These are phyloP conservation scores for Bactericera cockerelli DNA, from an alignment of 1,140 invertebrate genomes.

Conservation along the genomic window DNA sequence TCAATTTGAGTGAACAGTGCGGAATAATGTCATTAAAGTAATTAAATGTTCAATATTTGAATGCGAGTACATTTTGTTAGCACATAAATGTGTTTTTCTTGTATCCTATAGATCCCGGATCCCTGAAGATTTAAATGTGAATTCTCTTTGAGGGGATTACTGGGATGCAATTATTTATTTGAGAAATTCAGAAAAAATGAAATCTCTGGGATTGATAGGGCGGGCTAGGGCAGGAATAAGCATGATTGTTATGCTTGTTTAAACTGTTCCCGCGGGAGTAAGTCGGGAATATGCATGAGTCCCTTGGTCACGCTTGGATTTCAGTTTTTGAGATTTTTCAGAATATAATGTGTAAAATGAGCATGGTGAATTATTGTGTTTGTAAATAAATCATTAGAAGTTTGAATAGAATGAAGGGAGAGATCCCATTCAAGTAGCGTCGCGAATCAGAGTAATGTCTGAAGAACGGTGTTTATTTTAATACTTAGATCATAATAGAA, in stretches of 20 bases:
- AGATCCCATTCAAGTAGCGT: too few relatives aligned
- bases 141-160: constrained; percentile 6
- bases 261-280: background rate
- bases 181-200: background rate
- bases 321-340: too few relatives aligned
- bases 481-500: too few relatives aligned
- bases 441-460: too few relatives aligned
- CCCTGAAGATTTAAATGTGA: background rate
- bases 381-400: constrained; percentile 6
- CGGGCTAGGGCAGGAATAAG: background rate
- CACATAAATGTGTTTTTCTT: too few relatives aligned
- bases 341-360: constrained; percentile 3
- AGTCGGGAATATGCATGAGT: too few relatives aligned
- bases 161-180: background rate
- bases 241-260: constrained; percentile 1
- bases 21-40: constrained; percentile 5
- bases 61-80: background rate
- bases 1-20: constrained; percentile 4
- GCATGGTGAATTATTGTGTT: constrained; percentile 3
- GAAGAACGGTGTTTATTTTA: too few relatives aligned
- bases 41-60: background rate
- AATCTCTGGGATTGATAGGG: background rate
- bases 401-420: too few relatives aligned
- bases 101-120: constrained; percentile 1
- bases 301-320: too few relatives aligned